phyloP scores from a whole-genome alignment of 2,797 vertebrate species.

The Salmo trutta region DNA sequence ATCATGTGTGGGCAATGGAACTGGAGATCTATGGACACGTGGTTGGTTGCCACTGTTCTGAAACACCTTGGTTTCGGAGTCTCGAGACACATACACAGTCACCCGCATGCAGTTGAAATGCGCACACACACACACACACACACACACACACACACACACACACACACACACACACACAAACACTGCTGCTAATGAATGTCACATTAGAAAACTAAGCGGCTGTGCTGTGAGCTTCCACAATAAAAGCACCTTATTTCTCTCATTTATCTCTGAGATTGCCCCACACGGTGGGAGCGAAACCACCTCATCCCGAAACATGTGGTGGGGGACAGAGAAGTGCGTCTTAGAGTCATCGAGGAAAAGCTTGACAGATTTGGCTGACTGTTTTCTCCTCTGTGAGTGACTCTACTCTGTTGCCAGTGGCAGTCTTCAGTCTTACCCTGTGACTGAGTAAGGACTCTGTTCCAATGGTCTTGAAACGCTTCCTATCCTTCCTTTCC shows the following conservation, averaged over 20 bases:
- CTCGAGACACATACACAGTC: background rate
- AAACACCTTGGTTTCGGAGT: background rate
- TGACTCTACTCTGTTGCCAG: background rate
- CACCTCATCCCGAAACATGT: background rate
- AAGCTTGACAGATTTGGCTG: conserved; percentile 40
- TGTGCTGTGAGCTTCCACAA: background rate
- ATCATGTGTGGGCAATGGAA: conserved; percentile 21
- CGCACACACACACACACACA: background rate
- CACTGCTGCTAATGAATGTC: background rate
- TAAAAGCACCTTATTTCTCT: background rate
- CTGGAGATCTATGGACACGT: background rate
- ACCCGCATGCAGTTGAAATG: too few species aligned
- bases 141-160: too few species aligned
- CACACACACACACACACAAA: background rate
- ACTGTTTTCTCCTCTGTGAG: conserved; percentile 11
- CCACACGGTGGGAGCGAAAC: background rate
- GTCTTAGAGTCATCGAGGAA: background rate
- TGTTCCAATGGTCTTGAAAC: background rate
- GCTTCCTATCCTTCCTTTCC: background rate
- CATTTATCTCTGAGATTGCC: background rate
- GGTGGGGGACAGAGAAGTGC: background rate
- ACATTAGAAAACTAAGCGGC: background rate
- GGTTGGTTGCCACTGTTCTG: background rate
- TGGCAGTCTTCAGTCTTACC: background rate
- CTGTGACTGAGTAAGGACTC: background rate